Percentiles rank a stretch among this genome's conserved stretches.
These are phyloP conservation scores for Prunella fulvescens DNA, from an alignment of 2,113 vertebrate species.

Conservation along the genomic window DNA sequence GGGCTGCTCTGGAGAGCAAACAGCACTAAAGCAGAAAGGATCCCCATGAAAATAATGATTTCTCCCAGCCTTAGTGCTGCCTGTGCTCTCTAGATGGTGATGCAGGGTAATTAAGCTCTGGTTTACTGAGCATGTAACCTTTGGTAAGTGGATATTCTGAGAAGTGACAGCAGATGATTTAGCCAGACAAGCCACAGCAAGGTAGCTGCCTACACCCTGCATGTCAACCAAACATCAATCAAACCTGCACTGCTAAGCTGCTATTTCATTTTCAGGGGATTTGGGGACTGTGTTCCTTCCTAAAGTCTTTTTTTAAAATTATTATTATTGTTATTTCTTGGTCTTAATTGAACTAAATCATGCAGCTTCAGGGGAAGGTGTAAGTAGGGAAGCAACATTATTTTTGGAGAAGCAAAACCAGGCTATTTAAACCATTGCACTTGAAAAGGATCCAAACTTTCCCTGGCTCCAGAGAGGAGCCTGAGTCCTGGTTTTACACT, in stretches of 20 bases:
- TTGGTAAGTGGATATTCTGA: neutral
- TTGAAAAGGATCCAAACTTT: neutral
- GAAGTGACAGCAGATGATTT: neutral
- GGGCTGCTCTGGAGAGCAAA: neutral
- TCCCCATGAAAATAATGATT: neutral
- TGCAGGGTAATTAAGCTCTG: conserved; percentile 18
- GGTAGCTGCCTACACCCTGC: neutral
- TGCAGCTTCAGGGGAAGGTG: neutral
- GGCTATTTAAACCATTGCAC: neutral
- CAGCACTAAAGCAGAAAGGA: neutral
- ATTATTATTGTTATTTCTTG: neutral
- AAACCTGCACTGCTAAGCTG: neutral
- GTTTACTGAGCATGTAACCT: neutral
- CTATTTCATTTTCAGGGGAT: neutral
- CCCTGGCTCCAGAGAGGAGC: neutral
- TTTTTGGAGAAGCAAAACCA: neutral
- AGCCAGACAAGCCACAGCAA: neutral
- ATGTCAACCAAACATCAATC: neutral
- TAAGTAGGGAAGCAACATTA: neutral
- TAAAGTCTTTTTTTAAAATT: neutral
- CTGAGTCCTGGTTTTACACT: neutral
- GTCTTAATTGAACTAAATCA: neutral
- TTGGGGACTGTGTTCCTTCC: neutral
- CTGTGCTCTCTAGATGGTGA: conserved; percentile 4
- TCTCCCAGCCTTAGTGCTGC: neutral